Evolutionary conservation across 2,888 invertebrate species (phyloP).

Genomic region (Ephialtes manifestator): DNA sequence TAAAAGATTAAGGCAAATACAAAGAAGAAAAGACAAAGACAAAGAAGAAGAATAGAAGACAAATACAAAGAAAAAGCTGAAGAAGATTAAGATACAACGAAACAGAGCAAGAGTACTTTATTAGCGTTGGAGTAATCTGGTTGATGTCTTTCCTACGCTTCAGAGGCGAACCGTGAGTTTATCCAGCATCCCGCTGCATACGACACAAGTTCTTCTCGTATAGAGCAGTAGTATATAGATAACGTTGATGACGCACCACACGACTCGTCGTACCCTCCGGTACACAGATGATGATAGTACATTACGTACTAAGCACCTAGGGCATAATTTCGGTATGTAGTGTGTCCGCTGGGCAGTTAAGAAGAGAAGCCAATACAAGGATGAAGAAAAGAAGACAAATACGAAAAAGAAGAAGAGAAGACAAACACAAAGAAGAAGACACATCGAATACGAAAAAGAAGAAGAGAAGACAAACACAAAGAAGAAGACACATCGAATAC

Average conservation of each 20-base stretch:
- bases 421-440: no score
- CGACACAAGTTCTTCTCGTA: not conserved
- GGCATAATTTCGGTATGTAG: not conserved
- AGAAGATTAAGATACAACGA: not conserved
- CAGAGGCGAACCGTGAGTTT: not conserved
- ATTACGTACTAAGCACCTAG: constrained; percentile 39
- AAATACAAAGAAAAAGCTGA: not conserved
- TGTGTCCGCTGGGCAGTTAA: not conserved
- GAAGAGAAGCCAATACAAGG: no score
- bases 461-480: not conserved
- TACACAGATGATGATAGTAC: constrained; percentile 40
- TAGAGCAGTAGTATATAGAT: not conserved
- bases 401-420: no score
- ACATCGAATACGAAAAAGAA: no score
- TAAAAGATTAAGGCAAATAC: not conserved
- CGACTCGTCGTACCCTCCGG: constrained; percentile 14
- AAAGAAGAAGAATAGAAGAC: not conserved
- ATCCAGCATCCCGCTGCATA: not conserved
- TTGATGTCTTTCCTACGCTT: not conserved
- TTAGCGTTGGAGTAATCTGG: constrained; percentile 2
- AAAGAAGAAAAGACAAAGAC: not conserved
- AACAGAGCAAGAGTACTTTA: not conserved
- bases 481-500: not conserved
- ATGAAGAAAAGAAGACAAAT: no score
- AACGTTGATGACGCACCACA: constrained; percentile 14